phyloP scores from a whole-genome alignment of 2,113 vertebrate species.

The Oxygymnocypris stewartii region DNA sequence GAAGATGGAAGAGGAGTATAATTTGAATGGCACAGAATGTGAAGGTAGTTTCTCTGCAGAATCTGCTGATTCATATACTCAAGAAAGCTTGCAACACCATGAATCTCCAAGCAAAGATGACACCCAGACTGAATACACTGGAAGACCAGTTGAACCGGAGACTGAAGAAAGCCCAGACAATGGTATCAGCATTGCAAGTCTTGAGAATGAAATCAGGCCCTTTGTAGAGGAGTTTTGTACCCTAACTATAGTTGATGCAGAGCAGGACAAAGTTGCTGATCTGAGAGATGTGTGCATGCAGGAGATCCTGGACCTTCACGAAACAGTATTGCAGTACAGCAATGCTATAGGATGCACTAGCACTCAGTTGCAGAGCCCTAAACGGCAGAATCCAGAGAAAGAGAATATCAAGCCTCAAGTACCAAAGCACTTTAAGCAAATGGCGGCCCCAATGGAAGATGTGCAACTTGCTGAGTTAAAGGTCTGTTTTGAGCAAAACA shows the following conservation, averaged over 20 bases:
- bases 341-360: constrained; percentile 68
- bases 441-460: constrained; percentile 59
- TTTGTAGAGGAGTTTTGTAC: neutral
- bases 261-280: constrained; percentile 50
- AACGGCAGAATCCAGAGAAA: constrained; percentile 54
- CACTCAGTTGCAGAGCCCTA: constrained; percentile 69
- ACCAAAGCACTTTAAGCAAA: constrained; percentile 66
- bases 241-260: neutral
- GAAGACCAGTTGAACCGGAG: neutral
- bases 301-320: constrained; percentile 56
- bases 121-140: neutral
- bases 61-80: neutral
- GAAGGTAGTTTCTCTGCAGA: neutral
- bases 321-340: constrained; percentile 61
- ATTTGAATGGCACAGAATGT: neutral
- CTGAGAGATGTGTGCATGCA: constrained; percentile 62
- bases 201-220: neutral
- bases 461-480: constrained; percentile 52
- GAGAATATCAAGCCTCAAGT: constrained; percentile 57
- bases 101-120: constrained; percentile 34
- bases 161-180: neutral
- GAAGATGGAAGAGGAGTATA: neutral
- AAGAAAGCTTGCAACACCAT: constrained; percentile 42
- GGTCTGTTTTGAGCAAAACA: constrained; percentile 60
- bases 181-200: neutral